A percentile compares a stretch with the other conserved stretches of the same genome.
Conservation (phyloP, 53 echinoderm and acorn worm genomes). For the Actinopyga echinites region DNA sequence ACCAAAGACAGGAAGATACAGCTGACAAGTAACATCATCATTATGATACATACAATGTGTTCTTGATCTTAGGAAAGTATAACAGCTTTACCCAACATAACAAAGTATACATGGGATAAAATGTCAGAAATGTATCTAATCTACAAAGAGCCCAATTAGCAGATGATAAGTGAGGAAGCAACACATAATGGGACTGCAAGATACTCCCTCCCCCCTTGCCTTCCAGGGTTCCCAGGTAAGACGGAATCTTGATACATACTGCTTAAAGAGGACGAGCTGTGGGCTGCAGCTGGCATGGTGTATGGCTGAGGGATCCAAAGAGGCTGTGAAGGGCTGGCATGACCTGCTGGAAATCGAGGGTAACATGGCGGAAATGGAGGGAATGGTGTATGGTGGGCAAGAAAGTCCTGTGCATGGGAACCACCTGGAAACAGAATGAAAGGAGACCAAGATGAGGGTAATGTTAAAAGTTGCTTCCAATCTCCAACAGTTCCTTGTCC, state of each 20-base stretch:
- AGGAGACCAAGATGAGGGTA: not conserved
- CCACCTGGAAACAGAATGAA: conserved; percentile 12
- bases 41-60: no score
- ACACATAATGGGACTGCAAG: conserved; percentile 20
- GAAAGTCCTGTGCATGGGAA: conserved; percentile 36
- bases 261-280: not conserved
- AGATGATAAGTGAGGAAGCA: conserved; percentile 19
- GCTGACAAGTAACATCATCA: no score
- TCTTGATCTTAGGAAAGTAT: no score
- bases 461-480: not conserved
- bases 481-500: no score
- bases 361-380: conserved; percentile 37
- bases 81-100: no score
- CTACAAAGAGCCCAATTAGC: conserved; percentile 15
- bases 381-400: conserved; percentile 39
- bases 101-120: not conserved
- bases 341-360: conserved; percentile 19
- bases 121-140: not conserved
- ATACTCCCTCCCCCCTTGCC: not conserved
- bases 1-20: no score
- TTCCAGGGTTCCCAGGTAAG: conserved; percentile 19
- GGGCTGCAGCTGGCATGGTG: not conserved
- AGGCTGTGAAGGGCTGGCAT: conserved; percentile 32
- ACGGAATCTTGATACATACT: conserved; percentile 22
- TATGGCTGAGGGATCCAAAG: conserved; percentile 28